These are phyloP conservation scores for Suillia variegata DNA, from an alignment of 2,888 invertebrate species.

Conservation along the genomic window DNA sequence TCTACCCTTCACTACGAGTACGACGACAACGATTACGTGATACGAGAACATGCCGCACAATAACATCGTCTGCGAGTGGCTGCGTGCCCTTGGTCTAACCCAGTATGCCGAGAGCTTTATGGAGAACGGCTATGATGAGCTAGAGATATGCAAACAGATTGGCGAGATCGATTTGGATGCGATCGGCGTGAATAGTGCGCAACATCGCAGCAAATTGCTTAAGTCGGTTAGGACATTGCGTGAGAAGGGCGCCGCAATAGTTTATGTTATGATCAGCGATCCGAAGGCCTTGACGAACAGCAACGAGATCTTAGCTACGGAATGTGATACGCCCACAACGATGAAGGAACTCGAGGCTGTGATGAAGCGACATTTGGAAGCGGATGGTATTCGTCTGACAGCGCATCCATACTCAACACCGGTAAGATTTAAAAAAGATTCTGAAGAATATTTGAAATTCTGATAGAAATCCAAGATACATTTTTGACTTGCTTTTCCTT, in stretches of 20 bases:
- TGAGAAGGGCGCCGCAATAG: conserved; percentile 91
- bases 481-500: too few species aligned
- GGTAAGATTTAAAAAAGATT: conserved; percentile 83
- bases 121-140: conserved; percentile 95
- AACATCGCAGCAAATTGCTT: conserved; percentile 79
- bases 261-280: conserved; percentile 90
- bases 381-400: conserved; percentile 85
- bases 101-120: conserved; percentile 92
- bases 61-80: conserved; percentile 92
- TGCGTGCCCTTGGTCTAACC: conserved; percentile 85
- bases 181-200: conserved; percentile 85
- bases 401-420: conserved; percentile 89
- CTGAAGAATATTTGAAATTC: not conserved
- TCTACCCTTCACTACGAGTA: conserved; percentile 38
- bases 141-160: conserved; percentile 95
- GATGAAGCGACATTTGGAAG: conserved; percentile 81
- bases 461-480: too few species aligned
- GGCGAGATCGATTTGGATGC: conserved; percentile 94
- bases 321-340: conserved; percentile 61
- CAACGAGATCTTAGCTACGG: conserved; percentile 61
- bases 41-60: conserved; percentile 57
- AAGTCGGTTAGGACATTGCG: conserved; percentile 84
- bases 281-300: conserved; percentile 65
- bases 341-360: conserved; percentile 72
- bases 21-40: conserved; percentile 42